A percentile compares a stretch with the other conserved stretches of the same genome.
These are phyloP conservation scores for Homarus americanus DNA, from an alignment of 1,140 invertebrate species.

Conservation along the genomic window DNA sequence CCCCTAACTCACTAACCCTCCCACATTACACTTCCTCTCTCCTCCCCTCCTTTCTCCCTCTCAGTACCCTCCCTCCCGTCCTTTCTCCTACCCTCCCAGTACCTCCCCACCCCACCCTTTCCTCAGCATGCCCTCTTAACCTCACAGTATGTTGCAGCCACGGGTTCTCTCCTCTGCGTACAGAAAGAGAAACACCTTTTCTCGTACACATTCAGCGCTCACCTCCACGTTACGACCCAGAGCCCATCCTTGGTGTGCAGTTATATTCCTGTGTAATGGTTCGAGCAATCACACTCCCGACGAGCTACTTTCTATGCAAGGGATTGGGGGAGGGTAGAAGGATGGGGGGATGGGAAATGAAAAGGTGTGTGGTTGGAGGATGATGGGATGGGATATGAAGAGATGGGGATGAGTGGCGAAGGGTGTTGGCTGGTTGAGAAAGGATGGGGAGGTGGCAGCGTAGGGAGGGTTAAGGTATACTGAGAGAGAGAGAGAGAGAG, in stretches of 20 bases:
- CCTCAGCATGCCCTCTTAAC: too few species aligned
- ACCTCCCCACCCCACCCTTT: too few species aligned
- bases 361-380: too few species aligned
- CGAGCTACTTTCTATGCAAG: not conserved
- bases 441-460: not conserved
- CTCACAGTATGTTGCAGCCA: too few species aligned
- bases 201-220: too few species aligned
- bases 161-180: too few species aligned
- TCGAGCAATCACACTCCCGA: not conserved
- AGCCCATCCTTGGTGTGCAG: not conserved
- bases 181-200: too few species aligned
- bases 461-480: not conserved
- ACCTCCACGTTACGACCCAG: not conserved
- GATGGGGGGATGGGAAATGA: too few species aligned
- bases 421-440: not conserved
- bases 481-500: not conserved
- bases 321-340: not conserved
- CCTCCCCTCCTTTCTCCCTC: not conserved
- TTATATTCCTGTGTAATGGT: not conserved
- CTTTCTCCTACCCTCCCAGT: not conserved
- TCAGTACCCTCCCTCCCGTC: not conserved
- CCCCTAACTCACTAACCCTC: not conserved
- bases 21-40: too few species aligned
- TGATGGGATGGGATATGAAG: too few species aligned
- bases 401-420: not conserved